Base-by-base conservation (phyloP, 2,113 vertebrate genomes). In the Pelvicachromis taeniatus region DNA sequence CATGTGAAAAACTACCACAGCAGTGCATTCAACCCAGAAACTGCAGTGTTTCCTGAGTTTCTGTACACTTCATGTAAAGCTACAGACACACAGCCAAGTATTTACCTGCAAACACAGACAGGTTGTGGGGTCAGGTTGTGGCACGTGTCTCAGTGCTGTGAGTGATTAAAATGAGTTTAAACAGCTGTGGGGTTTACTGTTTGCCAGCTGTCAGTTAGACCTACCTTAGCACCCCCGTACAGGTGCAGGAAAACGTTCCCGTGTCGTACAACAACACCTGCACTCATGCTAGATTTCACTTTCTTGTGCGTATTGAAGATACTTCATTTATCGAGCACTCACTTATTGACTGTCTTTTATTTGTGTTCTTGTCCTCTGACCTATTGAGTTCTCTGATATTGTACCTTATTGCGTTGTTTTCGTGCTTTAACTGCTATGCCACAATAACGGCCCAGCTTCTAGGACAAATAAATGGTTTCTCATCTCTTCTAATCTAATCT, bases 1-100 rank as follows among this genome's bases (percentile, higher is more conserved):
- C 1, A 50, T 52, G 35, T 33, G 68, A 6, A 2, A 2, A 53
- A 82, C 23, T 85, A 77, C 48, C 87, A 65, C 83, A 90, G 81
- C 81, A 93, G 82, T 78, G 85, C 78, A 77, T 87, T 82, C 92
- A 93, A 90, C 10, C 75, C 75, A 63, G 82, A 87, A 50, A 26
- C 14, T 56, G 33, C 13, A 11, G 23, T 4, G 13, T 42, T 16
- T 12, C 7, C 1, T 13, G 7, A 12, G 13, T 23, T 10, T 19
- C 1, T 14, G 3, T 12, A 16, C 16, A 48, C 14, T 48, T 48
- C 6, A 48, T 14, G 16, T 19, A 52, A 16, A 33, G 16, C 58
- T 61, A 1, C 56, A 33, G 56, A 59, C 14, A 61, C 16, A 59
- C 3, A 33, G 0, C 14, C 35, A 4, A 26, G 63, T 45, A 3